Evolutionary conservation across 2,888 invertebrate species (phyloP).

Genomic region (Cephus pulcher): DNA sequence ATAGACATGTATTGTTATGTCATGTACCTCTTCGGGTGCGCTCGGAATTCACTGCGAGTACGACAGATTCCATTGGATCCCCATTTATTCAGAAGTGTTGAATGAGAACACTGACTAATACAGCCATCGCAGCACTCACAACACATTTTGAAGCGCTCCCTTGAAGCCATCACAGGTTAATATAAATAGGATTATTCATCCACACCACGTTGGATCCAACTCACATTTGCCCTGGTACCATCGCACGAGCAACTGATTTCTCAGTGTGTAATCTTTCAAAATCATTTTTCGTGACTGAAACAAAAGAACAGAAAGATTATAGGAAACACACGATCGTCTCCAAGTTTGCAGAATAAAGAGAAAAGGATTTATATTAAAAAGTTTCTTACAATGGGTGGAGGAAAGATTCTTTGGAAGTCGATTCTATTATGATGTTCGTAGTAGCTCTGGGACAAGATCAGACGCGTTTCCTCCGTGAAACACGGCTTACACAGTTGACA

Average conservation of each 20-base stretch:
- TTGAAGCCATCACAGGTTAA: too few relatives aligned
- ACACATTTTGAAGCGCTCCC: too few relatives aligned
- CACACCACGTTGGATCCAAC: constrained; percentile 83
- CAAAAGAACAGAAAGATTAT: constrained; percentile 30
- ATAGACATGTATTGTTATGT: too few relatives aligned
- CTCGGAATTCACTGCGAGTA: too few relatives aligned
- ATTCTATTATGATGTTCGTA: constrained; percentile 84
- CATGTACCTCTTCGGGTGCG: too few relatives aligned
- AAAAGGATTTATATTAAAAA: constrained; percentile 21
- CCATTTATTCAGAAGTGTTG: too few relatives aligned
- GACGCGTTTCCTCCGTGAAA: constrained; percentile 71
- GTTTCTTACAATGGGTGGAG: constrained; percentile 73
- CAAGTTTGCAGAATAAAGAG: too few relatives aligned
- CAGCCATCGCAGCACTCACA: too few relatives aligned
- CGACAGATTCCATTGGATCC: too few relatives aligned
- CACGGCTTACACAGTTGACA: constrained; percentile 88
- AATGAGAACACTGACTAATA: too few relatives aligned
- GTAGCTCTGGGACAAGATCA: constrained; percentile 76
- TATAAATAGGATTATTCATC: constrained; percentile 24
- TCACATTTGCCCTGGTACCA: constrained; percentile 95
- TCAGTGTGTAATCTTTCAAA: constrained; percentile 71
- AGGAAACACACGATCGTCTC: too few relatives aligned
- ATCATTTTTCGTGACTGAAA: constrained; percentile 62
- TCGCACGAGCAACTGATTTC: constrained; percentile 80
- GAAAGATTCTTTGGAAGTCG: constrained; percentile 85